phyloP scores from a whole-genome alignment of 2,113 vertebrate genomes.

The Agapornis roseicollis region DNA sequence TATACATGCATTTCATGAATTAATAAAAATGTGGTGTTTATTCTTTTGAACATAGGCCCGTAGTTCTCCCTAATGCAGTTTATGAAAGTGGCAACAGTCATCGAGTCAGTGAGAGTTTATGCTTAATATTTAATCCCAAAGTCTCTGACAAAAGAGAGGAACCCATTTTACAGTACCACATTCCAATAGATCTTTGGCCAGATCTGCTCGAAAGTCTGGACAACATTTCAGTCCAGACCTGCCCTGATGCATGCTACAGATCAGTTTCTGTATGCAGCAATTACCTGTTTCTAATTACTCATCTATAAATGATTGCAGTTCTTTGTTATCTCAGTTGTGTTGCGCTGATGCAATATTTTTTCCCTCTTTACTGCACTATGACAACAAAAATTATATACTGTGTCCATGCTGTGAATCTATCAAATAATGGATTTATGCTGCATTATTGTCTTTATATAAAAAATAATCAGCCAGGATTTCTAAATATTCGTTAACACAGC shows the following conservation, averaged over 20 bases:
- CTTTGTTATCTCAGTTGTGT: neutral
- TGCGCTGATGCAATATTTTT: neutral
- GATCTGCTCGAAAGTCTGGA: neutral
- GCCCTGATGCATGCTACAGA: neutral
- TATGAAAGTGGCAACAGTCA: neutral
- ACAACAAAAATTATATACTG: neutral
- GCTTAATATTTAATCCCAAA: neutral
- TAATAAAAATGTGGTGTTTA: neutral
- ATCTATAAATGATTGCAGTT: neutral
- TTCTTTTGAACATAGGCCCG: neutral
- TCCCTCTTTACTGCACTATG: neutral
- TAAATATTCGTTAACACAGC: conserved; percentile 20
- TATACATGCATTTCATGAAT: neutral
- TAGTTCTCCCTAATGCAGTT: neutral
- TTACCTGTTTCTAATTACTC: neutral
- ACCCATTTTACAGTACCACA: neutral
- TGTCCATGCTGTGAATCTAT: neutral
- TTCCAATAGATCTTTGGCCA: neutral
- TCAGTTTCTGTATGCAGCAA: neutral
- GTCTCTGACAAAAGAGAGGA: neutral
- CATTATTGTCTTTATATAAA: neutral
- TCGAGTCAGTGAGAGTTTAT: neutral
- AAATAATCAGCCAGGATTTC: neutral
- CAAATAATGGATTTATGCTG: neutral
- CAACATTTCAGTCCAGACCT: neutral